Conservation (phyloP, 1,140 invertebrate species). For the Grapholita molesta region DNA sequence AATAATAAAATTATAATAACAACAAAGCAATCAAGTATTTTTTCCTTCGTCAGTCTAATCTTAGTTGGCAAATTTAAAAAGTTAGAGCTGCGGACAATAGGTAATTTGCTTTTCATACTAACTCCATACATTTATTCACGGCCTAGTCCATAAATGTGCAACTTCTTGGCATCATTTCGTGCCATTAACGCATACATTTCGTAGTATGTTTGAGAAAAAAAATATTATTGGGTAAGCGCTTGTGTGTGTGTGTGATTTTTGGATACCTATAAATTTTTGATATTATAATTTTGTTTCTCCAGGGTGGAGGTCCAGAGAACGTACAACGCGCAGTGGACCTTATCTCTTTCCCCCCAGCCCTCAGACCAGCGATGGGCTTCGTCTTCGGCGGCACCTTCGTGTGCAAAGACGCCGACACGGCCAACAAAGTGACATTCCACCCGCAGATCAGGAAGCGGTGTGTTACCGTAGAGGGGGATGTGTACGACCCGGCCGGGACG, state of each 20-base stretch:
- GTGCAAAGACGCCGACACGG: constrained; percentile 83
- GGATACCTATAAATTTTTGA: neutral
- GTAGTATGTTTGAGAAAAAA: too few relatives aligned
- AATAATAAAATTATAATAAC: too few relatives aligned
- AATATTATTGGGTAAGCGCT: too few relatives aligned
- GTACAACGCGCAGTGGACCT: constrained; percentile 91
- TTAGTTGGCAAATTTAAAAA: too few relatives aligned
- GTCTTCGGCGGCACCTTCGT: constrained; percentile 92
- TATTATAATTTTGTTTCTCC: neutral
- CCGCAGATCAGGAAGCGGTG: constrained; percentile 84
- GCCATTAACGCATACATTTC: too few relatives aligned
- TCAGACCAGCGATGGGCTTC: constrained; percentile 90
- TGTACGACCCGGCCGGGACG: constrained; percentile 93
- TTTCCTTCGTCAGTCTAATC: too few relatives aligned
- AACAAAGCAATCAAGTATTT: too few relatives aligned
- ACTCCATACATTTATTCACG: too few relatives aligned
- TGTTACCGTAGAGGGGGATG: constrained; percentile 96
- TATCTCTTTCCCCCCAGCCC: constrained; percentile 85
- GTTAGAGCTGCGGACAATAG: too few relatives aligned
- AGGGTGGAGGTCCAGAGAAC: constrained; percentile 84
- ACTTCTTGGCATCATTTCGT: too few relatives aligned
- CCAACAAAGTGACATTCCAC: constrained; percentile 89
- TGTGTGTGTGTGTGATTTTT: neutral
- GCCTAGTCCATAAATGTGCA: too few relatives aligned
- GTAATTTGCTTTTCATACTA: too few relatives aligned